These are phyloP conservation scores for Philantomba maxwellii DNA, from an alignment of 2,113 vertebrate genomes.

Conservation along the genomic window DNA sequence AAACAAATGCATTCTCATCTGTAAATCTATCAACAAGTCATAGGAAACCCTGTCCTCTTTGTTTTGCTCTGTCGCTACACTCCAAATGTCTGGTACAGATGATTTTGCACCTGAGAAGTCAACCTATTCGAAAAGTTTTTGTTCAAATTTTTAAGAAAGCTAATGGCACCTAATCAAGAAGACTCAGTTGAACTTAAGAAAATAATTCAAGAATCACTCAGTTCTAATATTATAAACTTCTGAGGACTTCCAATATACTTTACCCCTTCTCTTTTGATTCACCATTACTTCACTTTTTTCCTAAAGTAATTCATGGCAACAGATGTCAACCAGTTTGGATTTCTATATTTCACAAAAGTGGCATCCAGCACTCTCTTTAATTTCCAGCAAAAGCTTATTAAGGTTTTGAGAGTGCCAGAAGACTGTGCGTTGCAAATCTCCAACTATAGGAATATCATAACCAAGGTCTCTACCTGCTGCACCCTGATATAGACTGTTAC, in stretches of 20 bases:
- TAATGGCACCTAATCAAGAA: conserved; percentile 36
- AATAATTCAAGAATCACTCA: conserved; percentile 21
- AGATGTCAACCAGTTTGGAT: not conserved
- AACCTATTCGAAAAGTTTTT: conserved; percentile 59
- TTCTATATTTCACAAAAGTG: not conserved
- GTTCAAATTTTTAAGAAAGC: conserved; percentile 19
- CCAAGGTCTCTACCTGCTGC: not conserved
- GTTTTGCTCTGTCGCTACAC: conserved; percentile 59
- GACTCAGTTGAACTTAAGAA: conserved; percentile 26
- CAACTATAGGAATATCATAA: not conserved
- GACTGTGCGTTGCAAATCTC: not conserved
- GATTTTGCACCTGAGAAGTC: conserved; percentile 43
- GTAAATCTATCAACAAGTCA: conserved; percentile 69
- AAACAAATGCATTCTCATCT: conserved; percentile 65
- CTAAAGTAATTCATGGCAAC: not conserved
- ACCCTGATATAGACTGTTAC: not conserved
- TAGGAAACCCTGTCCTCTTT: conserved; percentile 55
- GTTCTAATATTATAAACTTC: not conserved
- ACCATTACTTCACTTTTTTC: not conserved
- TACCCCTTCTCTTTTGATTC: conserved; percentile 30
- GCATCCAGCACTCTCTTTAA: not conserved
- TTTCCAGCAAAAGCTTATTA: not conserved
- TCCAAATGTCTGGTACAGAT: conserved; percentile 58
- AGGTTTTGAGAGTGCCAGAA: not conserved
- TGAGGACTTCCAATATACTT: not conserved